Base-by-base conservation (phyloP, 2,113 vertebrate species). In the Cryptomyrus ogoouensis region DNA sequence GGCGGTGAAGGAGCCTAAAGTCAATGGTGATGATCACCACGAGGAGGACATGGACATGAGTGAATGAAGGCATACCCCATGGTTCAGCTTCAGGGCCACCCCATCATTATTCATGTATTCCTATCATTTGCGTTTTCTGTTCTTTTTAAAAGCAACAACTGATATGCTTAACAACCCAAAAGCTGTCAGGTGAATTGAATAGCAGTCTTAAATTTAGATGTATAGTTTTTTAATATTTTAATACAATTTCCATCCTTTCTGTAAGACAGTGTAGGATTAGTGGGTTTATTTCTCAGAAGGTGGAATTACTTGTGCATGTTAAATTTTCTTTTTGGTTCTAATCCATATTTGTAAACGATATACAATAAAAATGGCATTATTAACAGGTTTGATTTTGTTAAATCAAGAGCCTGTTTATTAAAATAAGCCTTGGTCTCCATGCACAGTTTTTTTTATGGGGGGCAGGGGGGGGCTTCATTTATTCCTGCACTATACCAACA, bases 21-120 rank as follows among this genome's bases (percentile, higher is more conserved):
- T 97, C 4, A 98, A 99, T 0, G 98, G 98, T 42, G 98, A 99
- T 0, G 98, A 99, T 91, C 98, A 98, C 92, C 98, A 98, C 8
- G 97, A 99, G 86, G 98, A 98, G 92, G 98, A 99, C 94, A 99
- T 99, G 98, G 98, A 99, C 91, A 99, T 99, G 98, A 99, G 98
- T 83, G 98, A 99, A 94, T 99, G 94, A 97, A 46, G 19, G 9
- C 70, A 8, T 83, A 21, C 88, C 88, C 46, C 53, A 44, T 13
- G 7, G 8, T 8, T 24, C 15, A 35, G 53, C 5, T 87, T 83
- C 27, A 47, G n/a, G 27, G 92, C 90, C 91, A 85, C 83, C 58
- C 89, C 31, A 89, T 70, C 8, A 53, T 93, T 92, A 3, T 90
- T 87, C 80, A 46, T 93, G 94, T 92, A 86, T 92, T 92, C 27